Percentiles rank a stretch among this genome's conserved stretches.
Evolutionary conservation across 35 echinoderm and acorn worm species (phyloP).

Genomic region (Antedon bifida): DNA sequence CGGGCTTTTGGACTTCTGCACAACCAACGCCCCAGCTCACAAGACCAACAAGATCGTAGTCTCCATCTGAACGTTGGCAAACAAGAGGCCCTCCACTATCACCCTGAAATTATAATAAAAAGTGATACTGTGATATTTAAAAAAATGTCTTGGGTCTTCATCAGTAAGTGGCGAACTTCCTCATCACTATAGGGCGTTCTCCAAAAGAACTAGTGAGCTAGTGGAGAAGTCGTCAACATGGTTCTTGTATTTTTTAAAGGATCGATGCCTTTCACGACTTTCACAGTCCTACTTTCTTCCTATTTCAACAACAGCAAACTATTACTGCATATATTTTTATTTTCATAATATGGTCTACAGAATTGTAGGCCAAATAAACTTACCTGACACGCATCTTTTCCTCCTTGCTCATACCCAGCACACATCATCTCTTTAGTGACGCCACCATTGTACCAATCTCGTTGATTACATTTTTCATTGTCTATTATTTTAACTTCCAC

Average conservation of each 20-base stretch:
- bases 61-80: background rate
- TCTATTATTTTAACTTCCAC: slow-evolving; percentile 40
- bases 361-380: background rate
- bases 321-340: too few relatives aligned
- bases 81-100: background rate
- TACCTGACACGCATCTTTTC: slow-evolving; percentile 57
- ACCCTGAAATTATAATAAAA: background rate
- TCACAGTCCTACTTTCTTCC: too few relatives aligned
- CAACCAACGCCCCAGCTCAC: background rate
- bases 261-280: too few relatives aligned
- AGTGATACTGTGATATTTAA: too few relatives aligned
- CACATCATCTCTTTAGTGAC: slow-evolving; percentile 50
- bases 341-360: too few relatives aligned
- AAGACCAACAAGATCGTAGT: background rate
- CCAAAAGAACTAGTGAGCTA: too few relatives aligned
- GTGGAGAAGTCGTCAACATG: too few relatives aligned
- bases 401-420: slow-evolving; percentile 40
- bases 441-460: slow-evolving; percentile 1
- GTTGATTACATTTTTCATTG: slow-evolving; percentile 27
- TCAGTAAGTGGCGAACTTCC: too few relatives aligned
- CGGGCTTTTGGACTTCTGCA: background rate
- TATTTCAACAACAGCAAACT: too few relatives aligned
- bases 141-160: too few relatives aligned
- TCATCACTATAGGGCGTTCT: too few relatives aligned
- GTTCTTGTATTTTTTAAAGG: too few relatives aligned